Percentiles rank a stretch among this genome's conserved stretches.
phyloP scores from a whole-genome alignment of 2,113 vertebrate genomes.

The Datnioides undecimradiatus region DNA sequence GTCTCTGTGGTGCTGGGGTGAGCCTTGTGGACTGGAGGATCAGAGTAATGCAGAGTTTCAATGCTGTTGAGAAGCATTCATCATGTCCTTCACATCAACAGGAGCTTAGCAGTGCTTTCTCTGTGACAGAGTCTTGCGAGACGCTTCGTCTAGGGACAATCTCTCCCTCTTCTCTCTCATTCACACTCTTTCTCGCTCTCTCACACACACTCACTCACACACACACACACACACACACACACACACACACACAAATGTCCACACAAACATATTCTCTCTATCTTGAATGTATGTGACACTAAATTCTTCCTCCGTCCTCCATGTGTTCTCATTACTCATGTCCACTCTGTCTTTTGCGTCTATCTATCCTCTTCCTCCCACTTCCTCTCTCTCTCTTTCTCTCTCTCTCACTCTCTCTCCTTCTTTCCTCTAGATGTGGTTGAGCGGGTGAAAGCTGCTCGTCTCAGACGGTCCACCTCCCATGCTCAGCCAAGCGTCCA shows the following conservation, averaged over 20 bases:
- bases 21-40: constrained; percentile 69
- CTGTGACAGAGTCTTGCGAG: constrained; percentile 73
- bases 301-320: constrained; percentile 53
- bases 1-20: constrained; percentile 65
- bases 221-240: not conserved
- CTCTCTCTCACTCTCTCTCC: constrained; percentile 17
- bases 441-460: constrained; percentile 95
- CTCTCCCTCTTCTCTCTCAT: constrained; percentile 60
- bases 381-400: constrained; percentile 50
- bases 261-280: constrained; percentile 46
- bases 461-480: constrained; percentile 92
- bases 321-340: constrained; percentile 53
- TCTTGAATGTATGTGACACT: constrained; percentile 63
- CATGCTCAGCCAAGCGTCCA: constrained; percentile 98
- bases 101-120: constrained; percentile 81
- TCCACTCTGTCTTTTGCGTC: constrained; percentile 76
- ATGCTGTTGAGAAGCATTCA: constrained; percentile 74
- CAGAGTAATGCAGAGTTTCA: constrained; percentile 72
- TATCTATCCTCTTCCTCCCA: constrained; percentile 58
- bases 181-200: not conserved
- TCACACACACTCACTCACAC: constrained; percentile 26
- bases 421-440: constrained; percentile 91
- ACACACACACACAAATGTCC: not conserved
- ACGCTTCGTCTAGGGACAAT: constrained; percentile 49
- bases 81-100: constrained; percentile 81